These are phyloP conservation scores for Rhabdophis nuchalis DNA, from an alignment of 2,797 vertebrate species.

Conservation along the genomic window DNA sequence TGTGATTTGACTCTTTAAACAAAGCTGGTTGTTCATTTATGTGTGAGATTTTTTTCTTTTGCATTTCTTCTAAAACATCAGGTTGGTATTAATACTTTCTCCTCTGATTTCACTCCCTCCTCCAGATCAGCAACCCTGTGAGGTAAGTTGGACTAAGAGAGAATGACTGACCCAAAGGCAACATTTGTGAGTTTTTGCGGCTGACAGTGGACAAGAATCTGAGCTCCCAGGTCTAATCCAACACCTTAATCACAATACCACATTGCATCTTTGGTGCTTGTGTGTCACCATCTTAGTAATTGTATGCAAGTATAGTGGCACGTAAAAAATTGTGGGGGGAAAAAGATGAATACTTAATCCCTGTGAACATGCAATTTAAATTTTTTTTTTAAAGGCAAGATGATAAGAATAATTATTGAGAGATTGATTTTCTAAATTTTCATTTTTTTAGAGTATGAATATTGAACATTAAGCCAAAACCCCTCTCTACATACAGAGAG, in stretches of 20 bases:
- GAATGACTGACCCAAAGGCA: not conserved
- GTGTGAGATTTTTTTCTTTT: not conserved
- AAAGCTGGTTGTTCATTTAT: not conserved
- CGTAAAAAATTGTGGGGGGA: not conserved
- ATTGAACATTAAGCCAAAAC: not conserved
- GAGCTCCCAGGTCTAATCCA: not conserved
- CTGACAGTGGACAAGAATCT: not conserved
- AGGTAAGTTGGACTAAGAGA: not conserved
- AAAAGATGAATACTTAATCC: not conserved
- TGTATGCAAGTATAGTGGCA: not conserved
- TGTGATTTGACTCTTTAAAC: fast-evolving
- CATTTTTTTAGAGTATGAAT: not conserved
- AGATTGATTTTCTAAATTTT: not conserved
- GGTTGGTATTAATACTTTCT: not conserved
- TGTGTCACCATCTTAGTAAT: not conserved
- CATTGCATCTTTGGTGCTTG: not conserved
- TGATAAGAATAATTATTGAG: not conserved
- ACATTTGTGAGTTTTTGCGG: not conserved
- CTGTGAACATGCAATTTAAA: not conserved
- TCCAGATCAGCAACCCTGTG: not conserved
- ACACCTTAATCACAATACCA: not conserved
- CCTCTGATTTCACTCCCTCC: not conserved
- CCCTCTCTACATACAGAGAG: not conserved
- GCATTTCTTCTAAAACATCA: not conserved
- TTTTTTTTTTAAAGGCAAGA: not conserved